Base-by-base conservation (phyloP, 2,888 invertebrate species). In the Muschampia plurimacula region DNA sequence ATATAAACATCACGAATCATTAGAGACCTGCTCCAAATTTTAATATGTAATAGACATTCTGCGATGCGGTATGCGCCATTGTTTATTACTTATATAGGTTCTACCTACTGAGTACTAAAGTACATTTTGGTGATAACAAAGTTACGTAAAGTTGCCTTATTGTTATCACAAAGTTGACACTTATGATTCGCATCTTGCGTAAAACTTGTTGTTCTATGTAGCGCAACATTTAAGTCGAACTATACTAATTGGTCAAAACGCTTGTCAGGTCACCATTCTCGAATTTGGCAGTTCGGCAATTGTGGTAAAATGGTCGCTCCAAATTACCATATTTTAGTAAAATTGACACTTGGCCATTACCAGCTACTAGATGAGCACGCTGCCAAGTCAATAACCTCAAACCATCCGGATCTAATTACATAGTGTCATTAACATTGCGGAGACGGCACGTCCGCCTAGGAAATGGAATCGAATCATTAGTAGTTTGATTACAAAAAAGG, bases 381-480 rank as follows among this genome's bases (percentile, higher is more conserved):
- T 86, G 86, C 84, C 77, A 79, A 89, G 92, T 92, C 93, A 92
- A 86, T 87, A 93, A 81, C 90, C 93, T 86, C 89, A 84, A 92
- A 91, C 92, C 93, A 93, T 93, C 94, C 94, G 94, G 89, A 93
- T 94, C 94, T 94, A 94, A 94, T 94, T 94, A 93, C 90, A 86
- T 85, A 84, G 90, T 90, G 93, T 93, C 93, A 93, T 93, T 93
- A 94, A 90, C 92, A 91, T 90, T 85, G 85, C 84, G 87, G 89
- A 89, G 92, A 90, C 90, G 91, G 92, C 93, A 92, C 93, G 93
- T 93, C 93, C 93, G 93, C 86, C 90, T 93, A 92, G 93, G 93
- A 93, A 94, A 93, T 94, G 93, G 93, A 93, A 93, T 94, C 94
- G 93, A 94, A 94, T 94, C 94, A 93, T 94, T 93, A 94, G 93